Conservation (phyloP, 2,797 vertebrate genomes). For the Malacoraja senta region DNA sequence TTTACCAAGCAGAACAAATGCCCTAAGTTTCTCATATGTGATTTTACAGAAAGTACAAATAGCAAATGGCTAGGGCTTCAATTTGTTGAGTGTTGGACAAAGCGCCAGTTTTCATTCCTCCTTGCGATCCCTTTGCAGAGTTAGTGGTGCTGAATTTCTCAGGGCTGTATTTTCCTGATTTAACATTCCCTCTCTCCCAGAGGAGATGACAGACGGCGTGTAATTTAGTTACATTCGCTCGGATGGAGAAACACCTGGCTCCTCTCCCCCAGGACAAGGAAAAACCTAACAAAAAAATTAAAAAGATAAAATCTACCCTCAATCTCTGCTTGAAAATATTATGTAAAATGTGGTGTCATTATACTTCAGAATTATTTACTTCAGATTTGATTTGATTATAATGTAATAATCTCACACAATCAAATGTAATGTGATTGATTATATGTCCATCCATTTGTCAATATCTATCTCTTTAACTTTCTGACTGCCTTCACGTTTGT, state of each 20-base stretch:
- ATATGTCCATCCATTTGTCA: conserved; percentile 15
- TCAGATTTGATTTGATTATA: neutral
- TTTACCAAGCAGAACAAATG: conserved; percentile 34
- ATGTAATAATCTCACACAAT: no score
- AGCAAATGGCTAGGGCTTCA: neutral
- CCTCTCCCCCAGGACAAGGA: conserved; percentile 73
- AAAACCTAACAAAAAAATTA: conserved; percentile 34
- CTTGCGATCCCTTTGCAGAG: conserved; percentile 36
- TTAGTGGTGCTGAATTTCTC: conserved; percentile 39
- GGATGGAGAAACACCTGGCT: conserved; percentile 98
- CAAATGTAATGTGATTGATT: conserved; percentile 23
- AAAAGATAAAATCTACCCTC: conserved; percentile 11
- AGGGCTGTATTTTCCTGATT: conserved; percentile 44
- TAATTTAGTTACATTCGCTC: conserved; percentile 99
- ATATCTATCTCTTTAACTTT: conserved; percentile 17
- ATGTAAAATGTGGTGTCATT: neutral
- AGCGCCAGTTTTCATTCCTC: conserved; percentile 46
- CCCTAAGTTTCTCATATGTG: conserved; percentile 49
- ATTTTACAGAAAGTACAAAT: conserved; percentile 41
- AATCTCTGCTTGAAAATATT: conserved; percentile 13
- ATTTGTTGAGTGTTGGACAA: conserved; percentile 14
- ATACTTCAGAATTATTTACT: conserved; percentile 21
- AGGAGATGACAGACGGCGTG: conserved; percentile 96
- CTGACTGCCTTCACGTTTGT: neutral
- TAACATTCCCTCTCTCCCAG: conserved; percentile 66